Evolutionary conservation across 2,888 invertebrate species (phyloP).

Genomic region (Biston stratarius): DNA sequence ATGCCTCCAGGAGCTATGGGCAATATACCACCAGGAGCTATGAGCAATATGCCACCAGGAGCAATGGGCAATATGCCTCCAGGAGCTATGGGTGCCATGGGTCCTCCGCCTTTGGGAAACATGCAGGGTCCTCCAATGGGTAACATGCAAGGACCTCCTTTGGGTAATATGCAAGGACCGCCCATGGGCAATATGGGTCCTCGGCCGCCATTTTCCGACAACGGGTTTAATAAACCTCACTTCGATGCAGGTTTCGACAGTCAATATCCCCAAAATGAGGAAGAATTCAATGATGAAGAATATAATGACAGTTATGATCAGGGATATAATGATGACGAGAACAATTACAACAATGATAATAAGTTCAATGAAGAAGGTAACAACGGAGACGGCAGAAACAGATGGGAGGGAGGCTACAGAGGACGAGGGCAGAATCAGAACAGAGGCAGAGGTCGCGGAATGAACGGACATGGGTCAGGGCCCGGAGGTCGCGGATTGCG

Average conservation of each 20-base stretch:
- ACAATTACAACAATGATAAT: conserved; percentile 55
- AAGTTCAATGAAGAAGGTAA: conserved; percentile 64
- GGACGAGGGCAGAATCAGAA: conserved; percentile 56
- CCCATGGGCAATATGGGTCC: conserved; percentile 53
- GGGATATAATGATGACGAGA: conserved; percentile 64
- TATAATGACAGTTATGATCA: conserved; percentile 59
- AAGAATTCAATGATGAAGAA: conserved; percentile 65
- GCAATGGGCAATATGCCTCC: conserved; percentile 26
- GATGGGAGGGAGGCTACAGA: conserved; percentile 73
- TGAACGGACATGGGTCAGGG: conserved; percentile 69
- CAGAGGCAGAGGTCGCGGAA: conserved; percentile 76
- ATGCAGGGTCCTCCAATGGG: conserved; percentile 41
- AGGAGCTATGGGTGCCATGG: conserved; percentile 36
- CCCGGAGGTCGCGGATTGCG: conserved; percentile 70
- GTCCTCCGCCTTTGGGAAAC: conserved; percentile 17
- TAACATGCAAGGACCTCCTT: conserved; percentile 44
- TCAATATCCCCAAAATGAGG: conserved; percentile 70
- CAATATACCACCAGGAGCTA: conserved; percentile 33
- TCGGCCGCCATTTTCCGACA: conserved; percentile 69
- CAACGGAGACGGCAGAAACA: conserved; percentile 62
- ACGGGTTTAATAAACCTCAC: conserved; percentile 75
- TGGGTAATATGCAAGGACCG: conserved; percentile 55
- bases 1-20: conserved; percentile 23
- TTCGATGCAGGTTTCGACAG: conserved; percentile 70
- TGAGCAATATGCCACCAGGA: conserved; percentile 23